Percentiles rank a stretch among this genome's conserved stretches.
Evolutionary conservation across 2,113 vertebrate genomes (phyloP).

Genomic region (Saiga tatarica): DNA sequence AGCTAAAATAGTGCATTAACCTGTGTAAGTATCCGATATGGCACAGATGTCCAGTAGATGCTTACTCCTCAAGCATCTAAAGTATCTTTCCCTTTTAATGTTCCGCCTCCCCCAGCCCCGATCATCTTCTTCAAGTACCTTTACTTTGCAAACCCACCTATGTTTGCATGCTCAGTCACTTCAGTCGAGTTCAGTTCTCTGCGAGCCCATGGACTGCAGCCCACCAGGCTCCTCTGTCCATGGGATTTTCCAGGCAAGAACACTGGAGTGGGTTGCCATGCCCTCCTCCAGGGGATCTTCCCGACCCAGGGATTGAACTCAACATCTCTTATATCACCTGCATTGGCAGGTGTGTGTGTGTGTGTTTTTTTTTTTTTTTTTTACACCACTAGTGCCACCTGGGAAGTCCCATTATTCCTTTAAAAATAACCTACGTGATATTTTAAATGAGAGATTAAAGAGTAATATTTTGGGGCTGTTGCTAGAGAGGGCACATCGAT

Average conservation of each 20-base stretch:
- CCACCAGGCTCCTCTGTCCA: background rate
- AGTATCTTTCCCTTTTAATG: background rate
- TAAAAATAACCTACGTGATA: background rate
- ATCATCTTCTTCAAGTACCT: background rate
- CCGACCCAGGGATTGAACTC: background rate
- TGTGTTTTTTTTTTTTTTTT: background rate
- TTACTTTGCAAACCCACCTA: background rate
- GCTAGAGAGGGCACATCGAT: fast-evolving
- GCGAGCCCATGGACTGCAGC: background rate
- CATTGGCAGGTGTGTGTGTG: background rate
- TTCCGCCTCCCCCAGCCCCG: background rate
- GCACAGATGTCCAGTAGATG: background rate
- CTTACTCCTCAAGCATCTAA: background rate
- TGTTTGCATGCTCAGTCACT: background rate
- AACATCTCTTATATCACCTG: background rate
- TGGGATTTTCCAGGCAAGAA: background rate
- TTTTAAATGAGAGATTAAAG: background rate
- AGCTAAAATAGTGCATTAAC: background rate
- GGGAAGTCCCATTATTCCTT: background rate
- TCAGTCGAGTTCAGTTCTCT: background rate
- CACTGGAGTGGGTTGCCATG: background rate
- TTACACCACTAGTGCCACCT: background rate
- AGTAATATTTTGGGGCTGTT: background rate
- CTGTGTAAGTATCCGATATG: fast-evolving
- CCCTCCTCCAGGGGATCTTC: background rate